phyloP scores from a whole-genome alignment of 1,140 invertebrate genomes.

The Caenorhabditis latens region DNA sequence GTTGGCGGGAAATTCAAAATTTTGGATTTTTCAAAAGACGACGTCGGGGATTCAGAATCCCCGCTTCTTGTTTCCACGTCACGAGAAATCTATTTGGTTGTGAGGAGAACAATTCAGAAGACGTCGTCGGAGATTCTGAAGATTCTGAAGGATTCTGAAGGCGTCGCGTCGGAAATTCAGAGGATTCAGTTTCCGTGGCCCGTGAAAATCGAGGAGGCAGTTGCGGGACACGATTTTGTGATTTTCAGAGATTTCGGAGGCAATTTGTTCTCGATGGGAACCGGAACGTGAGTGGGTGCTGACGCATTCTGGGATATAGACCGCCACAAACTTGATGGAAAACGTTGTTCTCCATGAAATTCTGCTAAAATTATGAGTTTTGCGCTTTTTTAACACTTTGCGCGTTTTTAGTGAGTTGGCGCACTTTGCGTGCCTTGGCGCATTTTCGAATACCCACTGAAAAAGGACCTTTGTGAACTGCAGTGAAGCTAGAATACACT shows the following conservation, averaged over 20 bases:
- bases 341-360: too few relatives aligned
- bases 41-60: neutral
- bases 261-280: conserved; percentile 39
- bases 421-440: too few relatives aligned
- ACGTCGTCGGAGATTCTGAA: conserved; percentile 20
- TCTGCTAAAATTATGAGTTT: too few relatives aligned
- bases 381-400: too few relatives aligned
- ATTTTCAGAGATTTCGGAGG: neutral
- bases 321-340: too few relatives aligned
- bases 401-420: too few relatives aligned
- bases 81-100: neutral
- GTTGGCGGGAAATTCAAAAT: neutral
- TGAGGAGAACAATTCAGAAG: neutral
- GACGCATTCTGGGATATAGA: too few relatives aligned
- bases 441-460: too few relatives aligned
- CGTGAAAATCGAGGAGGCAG: conserved; percentile 4
- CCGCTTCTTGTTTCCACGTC: neutral
- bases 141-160: neutral
- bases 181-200: conserved; percentile 11
- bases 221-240: neutral
- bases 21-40: neutral
- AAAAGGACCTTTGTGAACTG: too few relatives aligned
- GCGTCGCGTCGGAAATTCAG: neutral
- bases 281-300: neutral
- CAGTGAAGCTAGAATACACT: too few relatives aligned